Conservation (phyloP, 1,140 invertebrate genomes). For the Dendroctonus ponderosae region DNA sequence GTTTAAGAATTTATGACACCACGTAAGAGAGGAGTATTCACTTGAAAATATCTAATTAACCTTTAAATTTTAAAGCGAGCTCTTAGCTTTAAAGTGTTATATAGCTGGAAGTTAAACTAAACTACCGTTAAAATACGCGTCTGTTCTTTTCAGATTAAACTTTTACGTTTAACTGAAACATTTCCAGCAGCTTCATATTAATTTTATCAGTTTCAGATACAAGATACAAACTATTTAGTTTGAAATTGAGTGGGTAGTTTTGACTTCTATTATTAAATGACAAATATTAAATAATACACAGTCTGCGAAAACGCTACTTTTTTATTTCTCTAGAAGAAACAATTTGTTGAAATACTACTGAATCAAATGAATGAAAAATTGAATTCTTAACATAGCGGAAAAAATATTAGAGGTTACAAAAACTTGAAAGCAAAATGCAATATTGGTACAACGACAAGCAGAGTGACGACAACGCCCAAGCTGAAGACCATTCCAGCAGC, state of each 20-base stretch:
- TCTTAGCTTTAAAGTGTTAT: constrained; percentile 34
- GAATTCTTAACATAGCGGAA: too few relatives aligned
- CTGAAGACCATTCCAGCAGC: background rate
- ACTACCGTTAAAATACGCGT: constrained; percentile 18
- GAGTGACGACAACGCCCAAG: background rate
- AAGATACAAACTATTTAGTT: too few relatives aligned
- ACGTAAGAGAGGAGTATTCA: constrained; percentile 30
- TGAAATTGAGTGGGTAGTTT: too few relatives aligned
- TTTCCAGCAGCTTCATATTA: too few relatives aligned
- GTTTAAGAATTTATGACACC: constrained; percentile 34
- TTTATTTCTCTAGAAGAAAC: too few relatives aligned
- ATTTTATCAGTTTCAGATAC: too few relatives aligned
- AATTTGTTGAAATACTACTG: too few relatives aligned
- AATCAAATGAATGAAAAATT: too few relatives aligned
- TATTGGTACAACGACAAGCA: background rate
- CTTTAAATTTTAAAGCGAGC: constrained; percentile 34
- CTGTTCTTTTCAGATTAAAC: background rate
- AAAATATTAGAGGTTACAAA: background rate
- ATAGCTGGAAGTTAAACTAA: constrained; percentile 21
- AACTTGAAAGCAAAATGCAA: background rate
- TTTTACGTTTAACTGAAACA: background rate
- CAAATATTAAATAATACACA: too few relatives aligned
- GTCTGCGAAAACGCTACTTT: too few relatives aligned
- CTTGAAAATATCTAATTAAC: constrained; percentile 36
- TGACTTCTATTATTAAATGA: too few relatives aligned